Base-by-base conservation (phyloP, 53 echinoderm and acorn worm genomes). In the Actinopyga echinites region DNA sequence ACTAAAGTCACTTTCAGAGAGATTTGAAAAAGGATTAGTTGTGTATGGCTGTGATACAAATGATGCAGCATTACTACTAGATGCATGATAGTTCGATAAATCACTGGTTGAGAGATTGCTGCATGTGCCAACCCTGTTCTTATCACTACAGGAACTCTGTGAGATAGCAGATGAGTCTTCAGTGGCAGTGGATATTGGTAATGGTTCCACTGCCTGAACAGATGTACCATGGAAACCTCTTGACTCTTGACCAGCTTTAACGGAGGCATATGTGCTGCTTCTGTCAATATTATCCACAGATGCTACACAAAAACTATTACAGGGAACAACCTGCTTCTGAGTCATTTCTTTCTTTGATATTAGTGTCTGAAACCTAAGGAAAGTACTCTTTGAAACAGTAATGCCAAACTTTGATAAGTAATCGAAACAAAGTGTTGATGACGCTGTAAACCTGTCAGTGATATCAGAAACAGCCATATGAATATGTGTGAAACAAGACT, bases 351-450 rank as follows among this genome's bases (percentile, higher is more conserved):
- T 24, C 57, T 53, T 80, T 31, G 68, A 61, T 17, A 81, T 30
- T 17, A 20, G 6, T 6, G 66, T 81, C 54, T 25, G 75, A 26
- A 54, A 19, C 26, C 25, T 12, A 21, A 44, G 40, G 13, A 61
- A 28, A 28, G 61, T 44, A 44, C 44, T 44, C 23, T 54, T 75
- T 20, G 87, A 87, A 1, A 83, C 80, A 24, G 82, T 71, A 1
- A 87, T 42, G 10, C 61, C 87, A 82, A 82, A 87, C 26, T 49
- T 32, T 3, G 87, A 82, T 1, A 87, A 52, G 33, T 80, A 37
- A 36, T 34, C 44, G 5, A 87, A 73, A 30, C 87, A 87, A n/a
- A 28, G n/a, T 10, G 87, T 69, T 26, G 87, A 87, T 33, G 87
- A 87, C 28, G 24, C 44, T 53, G 87, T 87, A 23, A 36, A 87